Evolutionary conservation across 2,797 vertebrate genomes (phyloP).

Genomic region (Pygocentrus nattereri): DNA sequence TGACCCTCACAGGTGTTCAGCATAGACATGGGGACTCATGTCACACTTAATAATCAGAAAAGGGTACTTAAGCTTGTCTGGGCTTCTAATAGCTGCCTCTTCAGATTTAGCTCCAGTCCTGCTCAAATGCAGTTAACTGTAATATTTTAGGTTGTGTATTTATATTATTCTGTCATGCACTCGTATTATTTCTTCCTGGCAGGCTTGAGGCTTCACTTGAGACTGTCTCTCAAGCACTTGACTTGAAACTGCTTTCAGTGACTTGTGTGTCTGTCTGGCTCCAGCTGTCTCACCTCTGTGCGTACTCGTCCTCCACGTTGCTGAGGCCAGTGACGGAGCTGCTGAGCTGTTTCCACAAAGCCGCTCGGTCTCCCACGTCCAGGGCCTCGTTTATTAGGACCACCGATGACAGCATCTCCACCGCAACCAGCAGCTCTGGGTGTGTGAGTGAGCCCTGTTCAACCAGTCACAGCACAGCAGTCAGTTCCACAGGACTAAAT

Average conservation of each 20-base stretch:
- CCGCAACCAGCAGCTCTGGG: constrained; percentile 91
- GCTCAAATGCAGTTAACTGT: not conserved
- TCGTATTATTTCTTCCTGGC: not conserved
- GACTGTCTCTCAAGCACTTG: not conserved
- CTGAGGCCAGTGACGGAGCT: constrained; percentile 91
- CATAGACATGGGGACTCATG: not conserved
- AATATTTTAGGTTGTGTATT: not conserved
- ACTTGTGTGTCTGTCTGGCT: not conserved
- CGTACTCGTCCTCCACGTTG: constrained; percentile 92
- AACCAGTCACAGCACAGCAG: not conserved
- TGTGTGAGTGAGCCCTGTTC: constrained; percentile 89
- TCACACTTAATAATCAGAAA: not conserved
- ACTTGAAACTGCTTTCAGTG: not conserved
- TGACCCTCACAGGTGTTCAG: not conserved
- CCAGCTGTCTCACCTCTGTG: constrained; percentile 84
- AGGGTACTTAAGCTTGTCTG: not conserved
- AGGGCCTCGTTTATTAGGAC: constrained; percentile 94
- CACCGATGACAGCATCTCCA: constrained; percentile 98
- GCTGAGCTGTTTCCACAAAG: constrained; percentile 91
- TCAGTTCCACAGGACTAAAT: not conserved
- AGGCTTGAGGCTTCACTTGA: not conserved
- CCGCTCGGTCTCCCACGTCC: constrained; percentile 86
- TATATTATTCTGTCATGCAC: not conserved
- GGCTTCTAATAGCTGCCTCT: not conserved
- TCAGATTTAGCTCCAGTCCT: not conserved